Base-by-base conservation (phyloP, 2,113 vertebrate genomes). In the Pteropus alecto region DNA sequence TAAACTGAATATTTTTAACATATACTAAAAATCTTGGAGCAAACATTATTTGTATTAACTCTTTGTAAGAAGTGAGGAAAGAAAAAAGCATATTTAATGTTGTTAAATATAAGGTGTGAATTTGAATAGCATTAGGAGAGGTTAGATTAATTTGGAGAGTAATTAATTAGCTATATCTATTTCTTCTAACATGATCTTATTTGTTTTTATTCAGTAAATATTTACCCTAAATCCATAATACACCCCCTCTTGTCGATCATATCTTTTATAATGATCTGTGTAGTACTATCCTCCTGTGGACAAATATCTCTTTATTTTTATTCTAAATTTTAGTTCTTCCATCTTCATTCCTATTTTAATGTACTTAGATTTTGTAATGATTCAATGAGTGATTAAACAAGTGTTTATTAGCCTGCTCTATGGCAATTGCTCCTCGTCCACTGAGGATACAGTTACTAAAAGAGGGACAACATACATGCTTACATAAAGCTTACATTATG, bases 321-420 rank as follows among this genome's bases (percentile, higher is more conserved):
- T 86, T 78, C 28, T 68, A 78, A 81, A 89, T 43, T 70, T 81
- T 63, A 76, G 13, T 46, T 48, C 6, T 33, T 92, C 87, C 2
- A 24, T 88, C 19, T 48, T 68, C 56, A 70, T 48, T 9, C 30
- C 1, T 84, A 54, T 43, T 1, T 87, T 51, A 91, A 71, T 61
- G 54, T 60, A 76, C 11, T 65, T 46, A 28, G 5, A n/a, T 87
- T 41, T 28, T 74, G 3, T 56, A 84, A 91, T 16, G 35, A 68
- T 67, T 79, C 46, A 78, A 1, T 84, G 11, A 73, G 28, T 63
- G 18, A 86, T 26, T 73, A 51, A 76, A 74, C 18, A 41, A 21
- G 9, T 56, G 51, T 65, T 68, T 87, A 77, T 67, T 68, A 68
- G 33, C 13, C 30, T 77, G 8, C 4, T 43, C 30, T 84, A 24